Percentiles rank a stretch among this genome's conserved stretches.
Evolutionary conservation across 2,113 vertebrate genomes (phyloP).

Genomic region (Phrynosoma platyrhinos): DNA sequence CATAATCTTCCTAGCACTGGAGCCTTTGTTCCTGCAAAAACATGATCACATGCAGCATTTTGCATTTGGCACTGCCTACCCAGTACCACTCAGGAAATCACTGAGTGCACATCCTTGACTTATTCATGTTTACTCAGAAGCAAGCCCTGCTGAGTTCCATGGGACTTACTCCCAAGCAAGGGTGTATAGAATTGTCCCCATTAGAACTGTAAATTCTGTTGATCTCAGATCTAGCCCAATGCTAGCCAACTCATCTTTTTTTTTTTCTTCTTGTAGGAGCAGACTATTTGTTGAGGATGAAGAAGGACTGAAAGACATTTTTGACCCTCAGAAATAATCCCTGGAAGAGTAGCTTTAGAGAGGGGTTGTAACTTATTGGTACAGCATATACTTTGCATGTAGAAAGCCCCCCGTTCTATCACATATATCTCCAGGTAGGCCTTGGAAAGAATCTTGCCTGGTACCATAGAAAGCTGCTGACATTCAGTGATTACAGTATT

Average conservation of each 20-base stretch:
- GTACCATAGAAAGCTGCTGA: background rate
- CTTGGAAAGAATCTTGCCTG: background rate
- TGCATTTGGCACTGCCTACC: too few species aligned
- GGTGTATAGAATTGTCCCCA: background rate
- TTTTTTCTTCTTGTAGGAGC: background rate
- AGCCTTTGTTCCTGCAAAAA: too few species aligned
- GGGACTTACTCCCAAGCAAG: background rate
- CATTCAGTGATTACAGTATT: background rate
- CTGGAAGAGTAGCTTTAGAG: background rate
- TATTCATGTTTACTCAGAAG: background rate
- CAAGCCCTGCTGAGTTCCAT: background rate
- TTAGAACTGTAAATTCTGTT: background rate
- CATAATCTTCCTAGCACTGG: too few species aligned
- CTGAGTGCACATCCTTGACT: too few species aligned
- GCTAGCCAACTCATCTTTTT: background rate
- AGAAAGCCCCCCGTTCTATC: background rate
- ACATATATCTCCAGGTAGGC: too few species aligned
- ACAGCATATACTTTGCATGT: background rate
- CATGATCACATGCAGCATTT: too few species aligned
- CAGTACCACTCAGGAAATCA: too few species aligned
- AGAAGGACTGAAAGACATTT: background rate
- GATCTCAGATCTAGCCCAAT: background rate
- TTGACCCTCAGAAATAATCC: background rate
- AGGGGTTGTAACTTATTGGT: background rate
- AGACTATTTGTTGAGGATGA: background rate